Percentiles rank a stretch among this genome's conserved stretches.
These are phyloP conservation scores for Irena cyanogastra DNA, from an alignment of 2,113 vertebrate genomes.

Conservation along the genomic window DNA sequence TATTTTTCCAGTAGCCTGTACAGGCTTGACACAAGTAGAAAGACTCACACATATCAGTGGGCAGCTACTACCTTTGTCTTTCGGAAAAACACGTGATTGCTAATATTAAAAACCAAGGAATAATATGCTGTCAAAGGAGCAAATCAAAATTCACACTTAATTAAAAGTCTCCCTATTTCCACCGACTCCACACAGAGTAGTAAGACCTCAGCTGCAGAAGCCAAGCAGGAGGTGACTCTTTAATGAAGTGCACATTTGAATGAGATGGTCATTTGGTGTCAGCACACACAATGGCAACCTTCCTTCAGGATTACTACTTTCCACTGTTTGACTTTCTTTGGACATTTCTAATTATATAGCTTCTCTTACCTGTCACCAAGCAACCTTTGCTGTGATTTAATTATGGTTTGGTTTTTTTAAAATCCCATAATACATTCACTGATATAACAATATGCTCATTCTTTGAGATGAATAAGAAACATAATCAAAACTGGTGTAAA, in stretches of 20 bases:
- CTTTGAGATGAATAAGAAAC: background rate
- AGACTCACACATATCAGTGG: accelerated
- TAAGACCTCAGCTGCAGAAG: background rate
- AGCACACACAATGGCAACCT: background rate
- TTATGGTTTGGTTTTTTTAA: background rate
- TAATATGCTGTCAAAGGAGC: background rate
- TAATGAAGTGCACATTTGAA: slow-evolving; percentile 13
- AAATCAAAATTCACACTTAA: slow-evolving; percentile 15
- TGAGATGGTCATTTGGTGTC: slow-evolving; percentile 16
- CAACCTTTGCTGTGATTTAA: slow-evolving; percentile 12
- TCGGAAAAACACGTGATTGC: background rate
- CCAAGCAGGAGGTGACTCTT: background rate
- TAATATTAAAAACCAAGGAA: background rate
- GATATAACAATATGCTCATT: background rate
- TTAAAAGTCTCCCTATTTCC: background rate
- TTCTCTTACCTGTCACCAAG: slow-evolving; percentile 29
- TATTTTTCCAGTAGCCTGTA: background rate
- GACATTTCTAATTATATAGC: slow-evolving; percentile 9
- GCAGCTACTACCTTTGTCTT: background rate
- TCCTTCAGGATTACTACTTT: background rate
- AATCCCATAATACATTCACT: background rate
- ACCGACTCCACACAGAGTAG: background rate
- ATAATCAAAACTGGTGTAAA: background rate
- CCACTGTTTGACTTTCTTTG: background rate
- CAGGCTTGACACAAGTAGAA: background rate